Percentiles rank a stretch among this genome's conserved stretches.
Conservation (phyloP, 2,113 vertebrate genomes). For the Myiozetetes cayanensis region DNA sequence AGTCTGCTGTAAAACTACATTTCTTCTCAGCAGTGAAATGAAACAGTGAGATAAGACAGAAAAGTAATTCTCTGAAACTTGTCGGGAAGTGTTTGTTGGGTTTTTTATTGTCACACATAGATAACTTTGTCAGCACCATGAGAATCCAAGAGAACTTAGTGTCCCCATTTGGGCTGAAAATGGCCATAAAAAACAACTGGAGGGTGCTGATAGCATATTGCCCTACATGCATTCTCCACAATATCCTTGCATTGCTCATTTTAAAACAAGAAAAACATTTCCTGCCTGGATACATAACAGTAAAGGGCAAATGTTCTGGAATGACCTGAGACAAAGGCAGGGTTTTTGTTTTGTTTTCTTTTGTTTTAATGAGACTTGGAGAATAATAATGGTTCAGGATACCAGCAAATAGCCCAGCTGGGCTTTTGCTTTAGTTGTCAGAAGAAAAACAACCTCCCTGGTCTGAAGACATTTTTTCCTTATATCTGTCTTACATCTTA, state of each 20-base stretch:
- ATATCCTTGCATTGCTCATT: conserved; percentile 60
- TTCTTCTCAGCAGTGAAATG: conserved; percentile 27
- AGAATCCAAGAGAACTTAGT: conserved; percentile 45
- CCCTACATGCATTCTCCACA: conserved; percentile 27
- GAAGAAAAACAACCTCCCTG: not conserved
- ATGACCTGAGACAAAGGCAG: conserved; percentile 61
- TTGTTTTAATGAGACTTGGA: conserved; percentile 15
- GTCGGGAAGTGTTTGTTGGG: not conserved
- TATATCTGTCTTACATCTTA: not conserved
- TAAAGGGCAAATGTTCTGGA: conserved; percentile 58
- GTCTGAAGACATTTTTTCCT: not conserved
- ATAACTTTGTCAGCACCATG: not conserved
- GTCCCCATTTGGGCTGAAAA: conserved; percentile 48
- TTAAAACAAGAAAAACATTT: conserved; percentile 75
- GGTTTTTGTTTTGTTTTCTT: conserved; percentile 17
- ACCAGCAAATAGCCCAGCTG: conserved; percentile 13
- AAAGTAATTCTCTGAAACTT: conserved; percentile 29
- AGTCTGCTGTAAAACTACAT: not conserved
- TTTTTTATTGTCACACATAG: conserved; percentile 32
- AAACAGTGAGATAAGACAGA: conserved; percentile 53
- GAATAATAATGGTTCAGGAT: conserved; percentile 49
- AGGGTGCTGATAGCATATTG: conserved; percentile 62
- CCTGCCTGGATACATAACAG: conserved; percentile 71
- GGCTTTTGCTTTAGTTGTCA: conserved; percentile 31
- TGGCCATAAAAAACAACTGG: conserved; percentile 68